Conservation (phyloP, 2,113 vertebrate genomes). For the Camelus bactrianus region DNA sequence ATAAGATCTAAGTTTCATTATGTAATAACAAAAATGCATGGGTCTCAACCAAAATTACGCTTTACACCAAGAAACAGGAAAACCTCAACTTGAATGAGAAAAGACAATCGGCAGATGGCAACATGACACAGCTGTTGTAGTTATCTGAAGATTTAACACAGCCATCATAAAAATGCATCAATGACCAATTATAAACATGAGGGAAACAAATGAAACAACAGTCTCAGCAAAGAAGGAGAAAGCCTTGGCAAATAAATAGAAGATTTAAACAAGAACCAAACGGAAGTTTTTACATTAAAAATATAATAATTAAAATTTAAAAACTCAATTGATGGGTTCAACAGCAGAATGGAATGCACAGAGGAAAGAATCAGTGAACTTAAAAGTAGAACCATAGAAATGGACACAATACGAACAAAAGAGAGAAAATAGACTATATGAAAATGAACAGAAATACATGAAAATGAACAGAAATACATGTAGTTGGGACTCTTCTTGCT, state of each 20-base stretch:
- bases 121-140: background rate
- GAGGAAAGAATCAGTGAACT: background rate
- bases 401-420: background rate
- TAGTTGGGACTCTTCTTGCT: background rate
- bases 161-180: background rate
- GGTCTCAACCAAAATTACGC: background rate
- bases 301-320: background rate
- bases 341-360: background rate
- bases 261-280: background rate
- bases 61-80: background rate
- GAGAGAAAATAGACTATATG: background rate
- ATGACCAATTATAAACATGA: background rate
- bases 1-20: background rate
- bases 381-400: background rate
- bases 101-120: background rate
- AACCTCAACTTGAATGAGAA: background rate
- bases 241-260: background rate
- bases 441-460: conserved; percentile 52
- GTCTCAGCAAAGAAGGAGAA: background rate
- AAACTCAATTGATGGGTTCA: background rate
- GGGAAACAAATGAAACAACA: background rate
- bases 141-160: background rate
- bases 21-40: background rate
- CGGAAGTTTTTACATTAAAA: background rate
- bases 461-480: conserved; percentile 52